These are phyloP conservation scores for Mayetiola destructor DNA, from an alignment of 2,888 invertebrate genomes.

Conservation along the genomic window DNA sequence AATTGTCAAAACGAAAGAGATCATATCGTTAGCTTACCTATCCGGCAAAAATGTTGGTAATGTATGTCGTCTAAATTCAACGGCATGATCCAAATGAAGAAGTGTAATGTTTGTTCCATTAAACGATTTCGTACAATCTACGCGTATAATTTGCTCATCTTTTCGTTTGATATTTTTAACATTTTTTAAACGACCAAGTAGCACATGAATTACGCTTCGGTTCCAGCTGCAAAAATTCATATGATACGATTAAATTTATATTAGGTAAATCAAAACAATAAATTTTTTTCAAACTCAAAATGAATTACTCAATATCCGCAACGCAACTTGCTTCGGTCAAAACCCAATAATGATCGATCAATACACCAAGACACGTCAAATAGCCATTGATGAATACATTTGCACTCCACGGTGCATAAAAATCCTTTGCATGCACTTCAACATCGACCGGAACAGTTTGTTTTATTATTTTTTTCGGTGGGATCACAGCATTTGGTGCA, in stretches of 20 bases:
- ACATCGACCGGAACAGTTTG: background rate
- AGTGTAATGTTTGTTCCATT: conserved; percentile 45
- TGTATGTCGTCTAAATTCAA: conserved; percentile 46
- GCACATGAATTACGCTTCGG: conserved; percentile 44
- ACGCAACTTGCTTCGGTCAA: conserved; percentile 44
- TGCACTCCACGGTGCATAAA: conserved; percentile 52
- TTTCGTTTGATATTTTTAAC: conserved; percentile 45
- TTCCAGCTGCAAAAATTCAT: conserved; percentile 33
- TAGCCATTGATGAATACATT: conserved; percentile 55
- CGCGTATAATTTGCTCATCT: conserved; percentile 51
- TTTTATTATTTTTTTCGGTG: background rate
- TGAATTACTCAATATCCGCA: conserved; percentile 33
- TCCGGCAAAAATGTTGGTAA: conserved; percentile 46
- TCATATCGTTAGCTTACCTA: conserved; percentile 35
- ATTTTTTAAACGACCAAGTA: conserved; percentile 52
- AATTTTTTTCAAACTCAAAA: background rate
- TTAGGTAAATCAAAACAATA: conserved; percentile 14
- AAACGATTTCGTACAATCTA: conserved; percentile 44
- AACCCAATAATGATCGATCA: conserved; percentile 53
- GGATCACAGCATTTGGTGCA: background rate
- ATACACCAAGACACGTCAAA: conserved; percentile 52
- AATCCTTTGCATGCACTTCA: background rate
- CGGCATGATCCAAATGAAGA: conserved; percentile 44
- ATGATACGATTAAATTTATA: conserved; percentile 21
- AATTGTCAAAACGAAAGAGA: conserved; percentile 41